phyloP scores from a whole-genome alignment of 2,888 invertebrate species.

The Cephalotes varians region DNA sequence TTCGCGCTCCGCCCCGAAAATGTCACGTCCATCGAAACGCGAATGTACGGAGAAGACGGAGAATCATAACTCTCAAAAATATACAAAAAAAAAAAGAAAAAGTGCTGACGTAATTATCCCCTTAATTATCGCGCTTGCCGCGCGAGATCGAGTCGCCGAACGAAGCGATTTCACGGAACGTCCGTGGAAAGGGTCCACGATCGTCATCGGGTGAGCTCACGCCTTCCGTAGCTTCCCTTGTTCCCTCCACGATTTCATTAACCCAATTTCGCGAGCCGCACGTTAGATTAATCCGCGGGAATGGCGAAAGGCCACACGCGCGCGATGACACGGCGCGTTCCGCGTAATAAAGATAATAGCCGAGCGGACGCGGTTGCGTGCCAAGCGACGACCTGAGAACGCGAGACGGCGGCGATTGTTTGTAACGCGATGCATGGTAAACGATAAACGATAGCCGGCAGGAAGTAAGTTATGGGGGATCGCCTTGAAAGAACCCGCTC shows the following conservation, averaged over 20 bases:
- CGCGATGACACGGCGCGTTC: constrained; percentile 42
- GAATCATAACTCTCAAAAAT: not conserved
- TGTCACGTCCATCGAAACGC: constrained; percentile 1
- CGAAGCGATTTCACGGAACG: not conserved
- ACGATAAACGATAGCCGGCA: not conserved
- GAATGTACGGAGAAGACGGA: not conserved
- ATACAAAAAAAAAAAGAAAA: not conserved
- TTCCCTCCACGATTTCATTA: constrained; percentile 70
- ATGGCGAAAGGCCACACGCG: constrained; percentile 51
- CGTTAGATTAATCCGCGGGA: constrained; percentile 50
- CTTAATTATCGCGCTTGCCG: not conserved
- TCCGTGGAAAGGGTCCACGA: constrained; percentile 2
- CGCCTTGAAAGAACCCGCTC: not conserved
- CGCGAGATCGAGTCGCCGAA: not conserved
- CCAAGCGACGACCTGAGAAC: not conserved
- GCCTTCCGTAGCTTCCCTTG: constrained; percentile 26
- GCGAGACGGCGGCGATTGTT: constrained; percentile 12
- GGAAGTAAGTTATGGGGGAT: not conserved
- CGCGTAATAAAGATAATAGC: constrained; percentile 32
- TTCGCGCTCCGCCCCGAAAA: not conserved
- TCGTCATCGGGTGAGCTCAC: not conserved
- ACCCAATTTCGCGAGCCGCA: constrained; percentile 63
- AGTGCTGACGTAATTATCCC: not conserved
- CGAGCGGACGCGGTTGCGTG: constrained; percentile 8
- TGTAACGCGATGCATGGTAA: not conserved